Conservation (phyloP, 2,113 vertebrate species). For the Elanoides forficatus region DNA sequence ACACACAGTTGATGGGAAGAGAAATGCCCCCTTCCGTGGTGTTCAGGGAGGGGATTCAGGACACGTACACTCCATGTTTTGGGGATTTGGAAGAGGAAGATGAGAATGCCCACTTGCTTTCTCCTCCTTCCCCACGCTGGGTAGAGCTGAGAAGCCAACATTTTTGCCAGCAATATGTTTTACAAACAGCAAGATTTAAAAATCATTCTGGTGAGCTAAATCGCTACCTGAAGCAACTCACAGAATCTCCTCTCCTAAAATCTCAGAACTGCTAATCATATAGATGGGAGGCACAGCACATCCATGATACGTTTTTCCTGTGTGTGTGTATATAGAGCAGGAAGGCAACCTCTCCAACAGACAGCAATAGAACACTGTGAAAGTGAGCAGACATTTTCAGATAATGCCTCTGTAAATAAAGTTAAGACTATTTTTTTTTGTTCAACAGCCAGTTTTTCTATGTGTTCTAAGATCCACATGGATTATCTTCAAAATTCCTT, state of each 20-base stretch:
- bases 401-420: slow-evolving; percentile 5
- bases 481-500: slow-evolving; percentile 6
- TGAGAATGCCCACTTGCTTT: not conserved
- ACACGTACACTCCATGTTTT: rapidly evolving
- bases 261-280: no score
- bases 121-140: not conserved
- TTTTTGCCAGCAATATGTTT: not conserved
- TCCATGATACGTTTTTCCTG: not conserved
- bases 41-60: not conserved
- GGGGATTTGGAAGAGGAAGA: not conserved
- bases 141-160: not conserved
- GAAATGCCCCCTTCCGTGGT: not conserved
- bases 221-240: not conserved
- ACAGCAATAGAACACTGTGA: not conserved
- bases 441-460: not conserved
- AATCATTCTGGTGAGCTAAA: not conserved
- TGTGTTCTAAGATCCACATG: not conserved
- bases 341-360: not conserved
- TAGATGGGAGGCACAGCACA: not conserved
- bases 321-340: rapidly evolving
- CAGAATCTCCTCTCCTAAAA: not conserved
- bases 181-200: not conserved
- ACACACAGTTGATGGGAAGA: not conserved
- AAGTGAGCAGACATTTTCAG: not conserved
- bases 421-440: not conserved